Percentiles rank a stretch among this genome's conserved stretches.
Conservation (phyloP, 2,888 invertebrate species). For the Matsumyia berberina region DNA sequence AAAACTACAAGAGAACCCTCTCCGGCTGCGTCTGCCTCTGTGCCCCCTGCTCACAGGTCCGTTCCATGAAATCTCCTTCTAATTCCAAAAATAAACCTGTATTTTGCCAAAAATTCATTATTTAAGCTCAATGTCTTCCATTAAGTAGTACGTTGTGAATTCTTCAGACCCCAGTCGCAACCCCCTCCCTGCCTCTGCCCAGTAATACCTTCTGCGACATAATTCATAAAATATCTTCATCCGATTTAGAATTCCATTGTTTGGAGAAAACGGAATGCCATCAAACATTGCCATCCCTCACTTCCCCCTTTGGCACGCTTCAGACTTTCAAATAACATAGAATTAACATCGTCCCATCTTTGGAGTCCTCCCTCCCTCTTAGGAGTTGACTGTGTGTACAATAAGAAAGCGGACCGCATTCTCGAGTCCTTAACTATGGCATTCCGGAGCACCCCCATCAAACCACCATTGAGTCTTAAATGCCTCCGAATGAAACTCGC, state of each 20-base stretch:
- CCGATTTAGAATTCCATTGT: slow-evolving; percentile 66
- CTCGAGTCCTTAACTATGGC: slow-evolving; percentile 34
- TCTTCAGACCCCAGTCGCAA: not conserved
- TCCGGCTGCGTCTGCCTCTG: no score
- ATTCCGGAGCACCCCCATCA: slow-evolving; percentile 34
- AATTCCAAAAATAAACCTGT: slow-evolving; percentile 37
- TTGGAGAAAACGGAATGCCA: slow-evolving; percentile 40
- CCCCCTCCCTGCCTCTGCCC: not conserved
- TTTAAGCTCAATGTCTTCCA: slow-evolving; percentile 51
- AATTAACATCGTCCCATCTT: slow-evolving; percentile 28
- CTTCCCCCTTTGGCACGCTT: not conserved
- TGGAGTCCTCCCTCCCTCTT: not conserved
- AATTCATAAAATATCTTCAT: slow-evolving; percentile 70
- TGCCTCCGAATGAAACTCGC: slow-evolving; percentile 54
- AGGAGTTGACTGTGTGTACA: not conserved
- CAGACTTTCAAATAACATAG: slow-evolving; percentile 48
- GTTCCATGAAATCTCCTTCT: not conserved
- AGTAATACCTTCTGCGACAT: slow-evolving; percentile 51
- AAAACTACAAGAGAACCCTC: not conserved
- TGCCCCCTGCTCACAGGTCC: no score
- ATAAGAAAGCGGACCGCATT: slow-evolving; percentile 44
- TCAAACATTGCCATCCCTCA: slow-evolving; percentile 22
- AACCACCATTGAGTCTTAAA: slow-evolving; percentile 25
- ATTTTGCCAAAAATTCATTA: slow-evolving; percentile 41
- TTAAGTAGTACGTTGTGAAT: slow-evolving; percentile 42